Conservation (phyloP, 2,797 vertebrate genomes). For the Apogon talboti region DNA sequence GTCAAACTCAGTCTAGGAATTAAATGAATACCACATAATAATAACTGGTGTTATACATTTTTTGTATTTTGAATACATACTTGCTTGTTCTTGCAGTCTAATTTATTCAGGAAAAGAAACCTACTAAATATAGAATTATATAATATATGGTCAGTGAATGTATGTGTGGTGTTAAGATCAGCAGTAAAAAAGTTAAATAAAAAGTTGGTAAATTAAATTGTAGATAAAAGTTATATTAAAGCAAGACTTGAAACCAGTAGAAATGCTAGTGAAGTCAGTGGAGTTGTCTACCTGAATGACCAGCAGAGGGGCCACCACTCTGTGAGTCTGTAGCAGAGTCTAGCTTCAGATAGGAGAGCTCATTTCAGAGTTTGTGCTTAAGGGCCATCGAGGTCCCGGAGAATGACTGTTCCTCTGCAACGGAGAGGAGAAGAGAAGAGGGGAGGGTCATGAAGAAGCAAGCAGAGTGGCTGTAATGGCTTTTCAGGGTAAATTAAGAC, state of each 20-base stretch:
- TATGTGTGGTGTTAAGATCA: no score
- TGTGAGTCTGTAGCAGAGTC: conserved; percentile 28
- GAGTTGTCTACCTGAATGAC: conserved; percentile 43
- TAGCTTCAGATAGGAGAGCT: conserved; percentile 59
- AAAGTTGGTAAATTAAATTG: not conserved
- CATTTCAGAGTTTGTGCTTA: conserved; percentile 64
- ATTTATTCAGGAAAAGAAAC: no score
- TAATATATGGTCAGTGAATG: no score
- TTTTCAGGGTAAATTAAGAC: conserved; percentile 82
- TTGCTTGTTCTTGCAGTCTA: no score
- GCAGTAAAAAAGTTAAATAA: no score
- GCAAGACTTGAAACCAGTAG: conserved; percentile 3
- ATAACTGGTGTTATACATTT: no score
- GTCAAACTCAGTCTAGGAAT: no score
- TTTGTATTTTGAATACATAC: no score
- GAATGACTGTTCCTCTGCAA: conserved; percentile 50
- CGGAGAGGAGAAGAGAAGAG: conserved; percentile 34
- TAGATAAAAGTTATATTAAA: conserved; percentile 2
- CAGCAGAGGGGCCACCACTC: conserved; percentile 61
- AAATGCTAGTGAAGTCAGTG: conserved; percentile 5
- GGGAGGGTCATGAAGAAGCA: conserved; percentile 62
- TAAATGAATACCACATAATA: no score
- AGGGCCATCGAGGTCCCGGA: conserved; percentile 64
- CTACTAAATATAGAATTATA: no score
- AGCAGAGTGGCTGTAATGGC: conserved; percentile 73